phyloP scores from a whole-genome alignment of 2,113 vertebrate genomes.

The Archocentrus centrarchus region DNA sequence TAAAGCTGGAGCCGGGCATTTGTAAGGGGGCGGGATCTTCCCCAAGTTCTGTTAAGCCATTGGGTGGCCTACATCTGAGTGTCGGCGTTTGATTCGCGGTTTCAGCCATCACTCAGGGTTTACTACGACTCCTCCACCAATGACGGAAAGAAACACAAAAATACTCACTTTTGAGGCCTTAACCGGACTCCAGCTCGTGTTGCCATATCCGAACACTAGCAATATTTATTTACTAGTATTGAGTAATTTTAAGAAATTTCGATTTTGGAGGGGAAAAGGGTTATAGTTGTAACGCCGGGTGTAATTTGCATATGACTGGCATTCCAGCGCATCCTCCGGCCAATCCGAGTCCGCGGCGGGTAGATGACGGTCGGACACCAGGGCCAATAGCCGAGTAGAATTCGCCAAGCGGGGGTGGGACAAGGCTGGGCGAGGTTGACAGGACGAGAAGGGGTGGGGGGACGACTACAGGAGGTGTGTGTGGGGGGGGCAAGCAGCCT shows the following conservation, averaged over 20 bases:
- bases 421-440: conserved; percentile 85
- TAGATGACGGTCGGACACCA: conserved; percentile 43
- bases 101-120: conserved; percentile 51
- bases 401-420: conserved; percentile 64
- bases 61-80: conserved; percentile 76
- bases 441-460: conserved; percentile 72
- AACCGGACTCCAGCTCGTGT: not conserved
- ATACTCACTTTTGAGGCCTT: conserved; percentile 9
- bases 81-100: conserved; percentile 54
- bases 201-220: not conserved
- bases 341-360: conserved; percentile 69
- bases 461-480: conserved; percentile 31
- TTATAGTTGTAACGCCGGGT: conserved; percentile 25
- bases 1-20: conserved; percentile 35
- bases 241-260: not conserved
- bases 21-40: conserved; percentile 56
- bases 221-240: not conserved
- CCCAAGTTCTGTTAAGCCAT: conserved; percentile 63
- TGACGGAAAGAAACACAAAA: conserved; percentile 41
- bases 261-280: not conserved
- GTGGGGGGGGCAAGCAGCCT: conserved; percentile 73
- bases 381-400: conserved; percentile 64
- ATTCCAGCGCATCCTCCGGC: conserved; percentile 79
- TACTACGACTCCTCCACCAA: conserved; percentile 70
- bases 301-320: conserved; percentile 87